Evolutionary conservation across 2,888 invertebrate genomes (phyloP).

Genomic region (Gari tellinella): DNA sequence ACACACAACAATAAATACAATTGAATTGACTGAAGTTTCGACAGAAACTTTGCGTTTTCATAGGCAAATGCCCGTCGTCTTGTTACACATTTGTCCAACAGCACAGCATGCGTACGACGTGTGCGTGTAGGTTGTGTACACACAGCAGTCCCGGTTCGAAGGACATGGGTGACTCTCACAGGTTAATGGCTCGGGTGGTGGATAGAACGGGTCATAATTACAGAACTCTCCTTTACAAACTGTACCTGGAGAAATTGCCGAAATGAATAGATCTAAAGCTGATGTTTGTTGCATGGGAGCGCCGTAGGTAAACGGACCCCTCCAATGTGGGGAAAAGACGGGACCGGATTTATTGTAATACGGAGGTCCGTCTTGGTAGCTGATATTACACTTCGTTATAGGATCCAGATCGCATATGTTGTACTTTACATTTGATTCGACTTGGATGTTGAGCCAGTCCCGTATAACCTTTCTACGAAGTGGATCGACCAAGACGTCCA

Average conservation of each 20-base stretch:
- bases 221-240: conserved; percentile 61
- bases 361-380: conserved; percentile 67
- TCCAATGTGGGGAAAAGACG: conserved; percentile 67
- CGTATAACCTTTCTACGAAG: conserved; percentile 43
- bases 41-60: too few species aligned
- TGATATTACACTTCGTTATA: conserved; percentile 67
- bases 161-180: conserved; percentile 69
- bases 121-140: conserved; percentile 65
- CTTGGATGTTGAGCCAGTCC: conserved; percentile 60
- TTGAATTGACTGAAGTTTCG: too few species aligned
- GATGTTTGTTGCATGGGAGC: conserved; percentile 70
- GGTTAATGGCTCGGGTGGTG: conserved; percentile 66
- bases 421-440: conserved; percentile 47
- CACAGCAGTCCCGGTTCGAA: conserved; percentile 62
- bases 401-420: conserved; percentile 62
- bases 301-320: conserved; percentile 63
- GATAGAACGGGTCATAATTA: conserved; percentile 62
- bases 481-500: conserved; percentile 55
- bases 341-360: conserved; percentile 65
- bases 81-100: conserved; percentile 61
- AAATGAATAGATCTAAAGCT: conserved; percentile 63
- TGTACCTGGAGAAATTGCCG: conserved; percentile 60
- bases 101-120: conserved; percentile 71
- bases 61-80: conserved; percentile 56
- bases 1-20: too few species aligned